A percentile compares a stretch with the other conserved stretches of the same genome.
Conservation (phyloP, 1,140 invertebrate genomes). For the Ceratina australensis region DNA sequence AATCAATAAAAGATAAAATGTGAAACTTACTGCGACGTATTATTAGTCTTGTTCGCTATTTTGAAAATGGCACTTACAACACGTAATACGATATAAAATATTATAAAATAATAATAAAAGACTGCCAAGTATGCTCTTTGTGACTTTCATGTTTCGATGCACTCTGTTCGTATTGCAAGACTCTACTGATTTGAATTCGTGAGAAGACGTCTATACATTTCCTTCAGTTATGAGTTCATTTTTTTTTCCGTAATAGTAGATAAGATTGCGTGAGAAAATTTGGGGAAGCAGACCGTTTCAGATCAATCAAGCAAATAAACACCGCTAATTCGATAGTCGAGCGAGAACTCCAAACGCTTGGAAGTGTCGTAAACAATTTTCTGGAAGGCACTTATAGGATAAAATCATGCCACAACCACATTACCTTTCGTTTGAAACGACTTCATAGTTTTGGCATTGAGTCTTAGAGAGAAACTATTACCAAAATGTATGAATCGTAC, state of each 20-base stretch:
- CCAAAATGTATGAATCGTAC: background rate
- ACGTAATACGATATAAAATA: conserved; percentile 30
- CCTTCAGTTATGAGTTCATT: background rate
- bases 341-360: background rate
- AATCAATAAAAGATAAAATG: conserved; percentile 30
- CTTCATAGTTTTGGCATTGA: conserved; percentile 37
- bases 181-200: conserved; percentile 22
- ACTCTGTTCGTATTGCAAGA: conserved; percentile 16
- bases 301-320: background rate
- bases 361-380: conserved; percentile 25
- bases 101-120: conserved; percentile 26
- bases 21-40: conserved; percentile 20
- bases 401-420: conserved; percentile 23
- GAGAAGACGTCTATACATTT: conserved; percentile 10
- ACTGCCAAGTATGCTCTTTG: conserved; percentile 17
- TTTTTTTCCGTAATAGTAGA: background rate
- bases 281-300: background rate
- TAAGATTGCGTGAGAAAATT: background rate
- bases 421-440: conserved; percentile 29
- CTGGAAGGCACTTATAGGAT: conserved; percentile 22
- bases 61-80: background rate
- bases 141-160: conserved; percentile 24
- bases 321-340: too few species aligned
- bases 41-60: background rate
- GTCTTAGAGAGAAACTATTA: too few species aligned